phyloP scores from a whole-genome alignment of 2,797 vertebrate species.

The Lacerta bilineata region DNA sequence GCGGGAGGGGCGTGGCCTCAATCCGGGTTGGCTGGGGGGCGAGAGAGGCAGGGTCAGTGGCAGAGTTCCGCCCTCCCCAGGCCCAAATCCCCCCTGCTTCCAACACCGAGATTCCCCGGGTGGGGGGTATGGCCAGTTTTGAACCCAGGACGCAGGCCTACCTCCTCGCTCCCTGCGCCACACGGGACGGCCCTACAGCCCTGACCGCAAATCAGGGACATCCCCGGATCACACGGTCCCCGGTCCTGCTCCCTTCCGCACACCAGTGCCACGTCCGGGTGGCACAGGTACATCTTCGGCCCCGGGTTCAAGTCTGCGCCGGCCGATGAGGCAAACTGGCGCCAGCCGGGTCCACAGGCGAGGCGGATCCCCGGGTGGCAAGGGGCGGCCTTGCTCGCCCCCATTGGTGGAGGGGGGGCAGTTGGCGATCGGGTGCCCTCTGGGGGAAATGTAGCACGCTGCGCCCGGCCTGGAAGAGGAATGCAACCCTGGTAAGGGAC shows the following conservation, averaged over 20 bases:
- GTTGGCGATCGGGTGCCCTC: no score
- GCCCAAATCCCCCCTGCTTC: no score
- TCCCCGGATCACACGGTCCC: not conserved
- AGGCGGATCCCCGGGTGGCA: constrained; percentile 25
- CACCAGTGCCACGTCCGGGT: not conserved
- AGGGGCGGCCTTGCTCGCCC: not conserved
- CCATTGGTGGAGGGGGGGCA: no score
- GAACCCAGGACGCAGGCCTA: not conserved
- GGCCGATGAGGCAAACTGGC: constrained; percentile 23
- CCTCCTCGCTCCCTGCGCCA: not conserved
- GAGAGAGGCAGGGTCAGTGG: not conserved
- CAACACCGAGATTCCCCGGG: no score
- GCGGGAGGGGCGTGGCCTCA: not conserved
- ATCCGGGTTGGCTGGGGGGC: not conserved
- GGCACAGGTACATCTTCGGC: constrained; percentile 14
- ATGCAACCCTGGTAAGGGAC: not conserved
- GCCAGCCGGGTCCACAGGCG: constrained; percentile 31
- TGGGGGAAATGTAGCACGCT: no score
- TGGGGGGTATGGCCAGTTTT: no score
- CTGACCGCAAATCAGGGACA: not conserved
- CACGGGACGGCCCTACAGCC: not conserved
- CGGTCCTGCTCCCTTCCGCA: not conserved
- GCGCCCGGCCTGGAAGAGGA: not conserved
- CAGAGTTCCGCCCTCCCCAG: no score
- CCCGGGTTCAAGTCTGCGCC: not conserved